These are phyloP conservation scores for Nasonia vitripennis DNA, from an alignment of 1,140 invertebrate species.

Conservation along the genomic window DNA sequence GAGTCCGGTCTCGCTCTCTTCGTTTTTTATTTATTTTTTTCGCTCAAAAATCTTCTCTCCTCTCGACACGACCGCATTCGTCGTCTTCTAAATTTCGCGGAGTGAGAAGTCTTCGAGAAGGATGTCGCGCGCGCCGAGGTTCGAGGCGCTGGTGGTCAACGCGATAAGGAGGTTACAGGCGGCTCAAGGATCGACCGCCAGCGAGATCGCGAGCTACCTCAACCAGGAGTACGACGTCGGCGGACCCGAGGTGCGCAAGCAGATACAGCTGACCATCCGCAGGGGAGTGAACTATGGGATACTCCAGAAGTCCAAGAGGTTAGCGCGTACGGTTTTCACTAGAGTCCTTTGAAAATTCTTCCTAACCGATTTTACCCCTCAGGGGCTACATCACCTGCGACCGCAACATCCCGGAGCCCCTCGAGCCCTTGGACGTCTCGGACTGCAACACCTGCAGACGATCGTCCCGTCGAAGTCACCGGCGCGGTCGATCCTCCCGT, in stretches of 20 bases:
- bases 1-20: background rate
- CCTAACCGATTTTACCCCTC: background rate
- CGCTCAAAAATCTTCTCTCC: background rate
- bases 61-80: background rate
- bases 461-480: background rate
- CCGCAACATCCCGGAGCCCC: background rate
- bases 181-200: conserved; percentile 65
- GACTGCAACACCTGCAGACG: conserved; percentile 5
- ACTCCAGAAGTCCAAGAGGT: conserved; percentile 62
- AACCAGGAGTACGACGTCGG: conserved; percentile 65
- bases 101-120: background rate
- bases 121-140: conserved; percentile 58
- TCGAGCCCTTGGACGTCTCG: background rate
- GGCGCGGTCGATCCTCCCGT: background rate
- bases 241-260: conserved; percentile 56
- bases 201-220: conserved; percentile 69
- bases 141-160: conserved; percentile 66
- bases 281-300: conserved; percentile 67
- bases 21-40: background rate
- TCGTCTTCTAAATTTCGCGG: background rate
- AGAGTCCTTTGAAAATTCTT: too few relatives aligned
- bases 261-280: conserved; percentile 65
- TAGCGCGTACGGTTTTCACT: too few relatives aligned
- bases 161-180: conserved; percentile 68
- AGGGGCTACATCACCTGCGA: conserved; percentile 46